A percentile compares a stretch with the other conserved stretches of the same genome.
Evolutionary conservation across 2,888 invertebrate species (phyloP).

Genomic region (Adela reaumurella): DNA sequence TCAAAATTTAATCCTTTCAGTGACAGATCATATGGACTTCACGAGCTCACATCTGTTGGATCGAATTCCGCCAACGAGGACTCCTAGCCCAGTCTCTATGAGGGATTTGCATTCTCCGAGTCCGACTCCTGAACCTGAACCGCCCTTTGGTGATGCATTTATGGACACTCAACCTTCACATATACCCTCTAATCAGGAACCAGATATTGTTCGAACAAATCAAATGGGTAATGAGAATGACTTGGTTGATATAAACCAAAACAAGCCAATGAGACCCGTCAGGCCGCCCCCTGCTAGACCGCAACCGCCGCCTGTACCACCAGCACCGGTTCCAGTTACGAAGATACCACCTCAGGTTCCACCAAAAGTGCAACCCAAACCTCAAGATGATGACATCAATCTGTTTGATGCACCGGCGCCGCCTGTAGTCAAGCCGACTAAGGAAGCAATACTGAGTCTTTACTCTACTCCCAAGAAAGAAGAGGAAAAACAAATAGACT

Average conservation of each 20-base stretch:
- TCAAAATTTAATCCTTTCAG: slow-evolving; percentile 79
- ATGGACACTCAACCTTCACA: not conserved
- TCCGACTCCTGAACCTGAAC: slow-evolving; percentile 69
- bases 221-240: slow-evolving; percentile 11
- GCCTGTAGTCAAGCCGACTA: slow-evolving; percentile 45
- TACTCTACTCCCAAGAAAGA: slow-evolving; percentile 46
- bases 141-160: slow-evolving; percentile 21
- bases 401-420: slow-evolving; percentile 58
- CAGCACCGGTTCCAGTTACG: slow-evolving; percentile 41
- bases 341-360: slow-evolving; percentile 30
- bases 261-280: slow-evolving; percentile 27
- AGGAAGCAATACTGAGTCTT: slow-evolving; percentile 58
- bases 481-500: slow-evolving; percentile 45
- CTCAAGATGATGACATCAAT: slow-evolving; percentile 39
- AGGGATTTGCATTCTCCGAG: slow-evolving; percentile 79
- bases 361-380: slow-evolving; percentile 5
- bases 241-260: slow-evolving; percentile 38
- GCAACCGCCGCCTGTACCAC: slow-evolving; percentile 35
- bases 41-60: slow-evolving; percentile 81
- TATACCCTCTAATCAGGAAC: too few species aligned
- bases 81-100: slow-evolving; percentile 84
- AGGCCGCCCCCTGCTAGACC: slow-evolving; percentile 21
- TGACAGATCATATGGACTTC: slow-evolving; percentile 85
- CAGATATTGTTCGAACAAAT: not conserved
- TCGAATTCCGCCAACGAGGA: slow-evolving; percentile 78